Base-by-base conservation (phyloP, 2,888 invertebrate genomes). In the Alentia gelatinosa region DNA sequence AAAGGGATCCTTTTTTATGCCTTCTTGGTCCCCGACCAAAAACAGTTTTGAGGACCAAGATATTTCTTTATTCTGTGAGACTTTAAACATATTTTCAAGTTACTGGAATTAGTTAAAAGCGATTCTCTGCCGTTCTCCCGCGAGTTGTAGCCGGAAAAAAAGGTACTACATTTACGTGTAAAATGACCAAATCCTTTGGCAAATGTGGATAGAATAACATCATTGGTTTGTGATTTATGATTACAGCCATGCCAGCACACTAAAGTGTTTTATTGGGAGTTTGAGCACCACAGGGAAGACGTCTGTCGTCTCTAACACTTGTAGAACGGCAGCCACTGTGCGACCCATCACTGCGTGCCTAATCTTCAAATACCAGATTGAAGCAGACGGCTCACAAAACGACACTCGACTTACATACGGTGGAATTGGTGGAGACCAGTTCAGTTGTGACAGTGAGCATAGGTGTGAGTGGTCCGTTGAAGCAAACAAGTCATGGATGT, bases 321-420 rank as follows among this genome's bases (percentile, higher is more conserved):
- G 86, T 26, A 47, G 47, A 5, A 86, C 86, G 12, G 30, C 86
- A n/a, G 9, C 86, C 35, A 42, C 19, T 5, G 86, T 42, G 9
- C 1, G 86, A 1, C 47, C 86, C 30, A 86, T 86, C 50, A 47
- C 47, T 5, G 9, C 86, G 19, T 86, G 86, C 33, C 7, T 47
- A 1, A 26, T 86, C 3, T 83, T 74, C 15, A 74, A 26, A 26
- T 86, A 86, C 33, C 86, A 86, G 50, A 86, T 47, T 5, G 50
- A 47, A 12, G 47, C 47, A 30, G 50, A 47, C n/a, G 86, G 86
- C 23, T 42, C 47, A 0, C 86, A 86, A 33, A 30, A 47, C 50
- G 86, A 86, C 35, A 86, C 47, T 5, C 42, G 86, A 9, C 86
- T 86, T 12, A 86, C 26, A 30, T 86, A 47, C 30, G 47, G 47